These are phyloP conservation scores for Polymixis lichenea DNA, from an alignment of 2,888 invertebrate species.

Conservation along the genomic window DNA sequence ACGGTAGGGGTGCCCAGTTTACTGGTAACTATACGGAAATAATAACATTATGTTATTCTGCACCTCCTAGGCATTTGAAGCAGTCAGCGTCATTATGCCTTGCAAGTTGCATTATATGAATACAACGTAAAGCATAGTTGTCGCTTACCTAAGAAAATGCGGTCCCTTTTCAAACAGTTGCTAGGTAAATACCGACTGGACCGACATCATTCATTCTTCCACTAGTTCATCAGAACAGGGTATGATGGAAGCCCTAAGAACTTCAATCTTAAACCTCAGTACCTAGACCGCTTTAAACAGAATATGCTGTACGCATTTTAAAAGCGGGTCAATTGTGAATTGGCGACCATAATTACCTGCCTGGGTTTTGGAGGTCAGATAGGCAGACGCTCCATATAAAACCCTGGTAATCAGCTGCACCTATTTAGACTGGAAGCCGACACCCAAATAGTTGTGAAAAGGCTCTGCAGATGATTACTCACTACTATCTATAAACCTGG, in stretches of 20 bases:
- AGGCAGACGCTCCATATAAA: too few species aligned
- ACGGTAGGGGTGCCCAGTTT: neutral
- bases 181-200: neutral
- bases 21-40: constrained; percentile 1
- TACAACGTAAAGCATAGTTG: neutral
- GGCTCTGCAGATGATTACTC: too few species aligned
- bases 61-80: neutral
- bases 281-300: neutral
- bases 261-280: neutral
- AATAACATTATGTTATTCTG: neutral
- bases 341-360: too few species aligned
- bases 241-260: neutral
- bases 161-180: neutral
- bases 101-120: neutral
- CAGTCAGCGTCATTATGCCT: neutral
- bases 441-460: too few species aligned
- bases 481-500: neutral
- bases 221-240: neutral
- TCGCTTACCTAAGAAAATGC: neutral
- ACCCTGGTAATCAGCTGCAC: too few species aligned
- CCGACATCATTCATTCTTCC: neutral
- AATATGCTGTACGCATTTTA: neutral
- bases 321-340: neutral
- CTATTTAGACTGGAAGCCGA: too few species aligned
- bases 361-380: too few species aligned